Conservation (phyloP, 2,888 invertebrate species). For the Clanis bilineata region DNA sequence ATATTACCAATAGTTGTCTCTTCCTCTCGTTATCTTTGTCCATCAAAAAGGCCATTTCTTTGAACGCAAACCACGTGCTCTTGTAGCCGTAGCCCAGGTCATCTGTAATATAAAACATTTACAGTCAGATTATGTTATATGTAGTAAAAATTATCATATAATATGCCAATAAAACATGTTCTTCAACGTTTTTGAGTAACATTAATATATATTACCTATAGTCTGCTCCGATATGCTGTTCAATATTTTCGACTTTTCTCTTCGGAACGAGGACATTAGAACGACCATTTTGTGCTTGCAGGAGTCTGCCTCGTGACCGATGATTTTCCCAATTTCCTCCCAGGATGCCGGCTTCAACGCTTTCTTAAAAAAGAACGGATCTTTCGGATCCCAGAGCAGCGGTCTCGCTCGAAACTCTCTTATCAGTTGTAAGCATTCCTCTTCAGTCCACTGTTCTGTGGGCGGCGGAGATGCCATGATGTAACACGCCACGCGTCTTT, state of each 20-base stretch:
- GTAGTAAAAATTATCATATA: no score
- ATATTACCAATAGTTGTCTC: slow-evolving; percentile 26
- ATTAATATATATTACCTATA: slow-evolving; percentile 23
- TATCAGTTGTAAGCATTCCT: slow-evolving; percentile 43
- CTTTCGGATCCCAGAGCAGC: slow-evolving; percentile 43
- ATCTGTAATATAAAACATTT: slow-evolving; percentile 28
- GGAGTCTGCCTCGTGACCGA: slow-evolving; percentile 31
- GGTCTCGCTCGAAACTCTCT: slow-evolving; percentile 38
- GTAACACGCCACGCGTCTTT: slow-evolving; percentile 36
- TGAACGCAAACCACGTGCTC: slow-evolving; percentile 49
- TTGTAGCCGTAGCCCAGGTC: slow-evolving; percentile 25
- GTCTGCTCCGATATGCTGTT: slow-evolving; percentile 28
- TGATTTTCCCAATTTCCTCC: slow-evolving; percentile 35
- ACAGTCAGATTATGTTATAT: no score
- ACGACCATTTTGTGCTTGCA: slow-evolving; percentile 48
- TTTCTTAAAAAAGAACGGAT: slow-evolving; percentile 40
- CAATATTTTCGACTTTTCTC: slow-evolving; percentile 47
- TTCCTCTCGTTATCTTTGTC: slow-evolving; percentile 40
- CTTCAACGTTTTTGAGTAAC: neutral
- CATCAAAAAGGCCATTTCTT: slow-evolving; percentile 44
- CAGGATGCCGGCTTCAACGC: slow-evolving; percentile 37
- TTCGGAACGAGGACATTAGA: slow-evolving; percentile 47
- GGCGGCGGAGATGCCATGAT: slow-evolving; percentile 32
- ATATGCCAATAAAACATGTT: neutral
- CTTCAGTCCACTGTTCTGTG: slow-evolving; percentile 45